Percentiles rank a stretch among this genome's conserved stretches.
Evolutionary conservation across 2,888 invertebrate species (phyloP).

Genomic region (Heliconius ethilla): DNA sequence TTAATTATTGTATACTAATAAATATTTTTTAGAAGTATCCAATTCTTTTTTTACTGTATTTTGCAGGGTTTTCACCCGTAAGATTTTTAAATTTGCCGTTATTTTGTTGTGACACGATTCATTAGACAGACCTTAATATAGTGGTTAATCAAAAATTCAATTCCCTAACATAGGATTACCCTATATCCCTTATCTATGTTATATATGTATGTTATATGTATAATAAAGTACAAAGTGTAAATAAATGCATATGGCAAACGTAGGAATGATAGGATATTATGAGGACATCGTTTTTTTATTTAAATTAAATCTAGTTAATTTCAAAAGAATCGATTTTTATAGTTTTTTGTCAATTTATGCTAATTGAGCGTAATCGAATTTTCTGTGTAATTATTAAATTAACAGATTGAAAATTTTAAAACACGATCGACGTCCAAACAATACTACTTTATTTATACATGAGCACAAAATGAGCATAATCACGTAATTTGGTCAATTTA

Average conservation of each 20-base stretch:
- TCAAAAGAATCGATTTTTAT: neutral
- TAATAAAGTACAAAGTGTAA: constrained; percentile 52
- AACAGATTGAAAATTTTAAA: neutral
- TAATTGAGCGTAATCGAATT: constrained; percentile 8
- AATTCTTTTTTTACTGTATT: neutral
- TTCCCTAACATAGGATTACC: constrained; percentile 71
- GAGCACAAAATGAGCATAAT: constrained; percentile 51
- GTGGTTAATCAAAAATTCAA: constrained; percentile 61
- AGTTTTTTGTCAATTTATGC: neutral
- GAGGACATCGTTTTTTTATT: constrained; percentile 33
- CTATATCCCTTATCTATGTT: constrained; percentile 63
- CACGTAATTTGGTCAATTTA: constrained; percentile 39
- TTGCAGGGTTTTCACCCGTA: neutral
- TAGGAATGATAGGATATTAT: constrained; percentile 60
- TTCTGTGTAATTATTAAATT: neutral
- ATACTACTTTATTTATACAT: constrained; percentile 35
- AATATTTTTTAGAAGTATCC: too few species aligned
- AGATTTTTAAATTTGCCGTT: neutral
- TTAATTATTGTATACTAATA: too few species aligned
- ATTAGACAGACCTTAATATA: constrained; percentile 44
- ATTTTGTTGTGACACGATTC: neutral
- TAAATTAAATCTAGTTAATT: neutral
- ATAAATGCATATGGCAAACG: constrained; percentile 77
- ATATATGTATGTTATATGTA: constrained; percentile 49
- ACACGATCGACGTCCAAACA: constrained; percentile 36